phyloP scores from a whole-genome alignment of 2,888 invertebrate genomes.

The Dicranocentrus wangi region DNA sequence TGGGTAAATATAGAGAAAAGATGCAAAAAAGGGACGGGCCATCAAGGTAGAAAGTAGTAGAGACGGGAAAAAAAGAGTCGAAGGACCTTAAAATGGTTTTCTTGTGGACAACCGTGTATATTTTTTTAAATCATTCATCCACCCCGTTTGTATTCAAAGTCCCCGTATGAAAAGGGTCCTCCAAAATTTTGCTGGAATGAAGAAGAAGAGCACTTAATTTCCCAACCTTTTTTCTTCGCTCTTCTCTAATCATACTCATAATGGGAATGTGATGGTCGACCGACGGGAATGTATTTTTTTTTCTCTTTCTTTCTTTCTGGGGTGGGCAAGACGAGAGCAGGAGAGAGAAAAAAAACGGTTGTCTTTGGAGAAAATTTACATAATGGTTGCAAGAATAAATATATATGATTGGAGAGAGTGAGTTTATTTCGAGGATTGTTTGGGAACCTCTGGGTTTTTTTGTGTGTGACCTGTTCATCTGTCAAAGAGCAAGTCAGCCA shows the following conservation, averaged over 20 bases:
- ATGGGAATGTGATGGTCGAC: conserved; percentile 5
- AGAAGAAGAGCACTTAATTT: conserved; percentile 1
- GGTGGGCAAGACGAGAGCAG: background rate
- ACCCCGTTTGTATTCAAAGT: background rate
- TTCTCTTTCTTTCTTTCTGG: too few relatives aligned
- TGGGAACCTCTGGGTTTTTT: background rate
- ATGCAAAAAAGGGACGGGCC: conserved; percentile 49
- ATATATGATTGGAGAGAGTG: too few relatives aligned
- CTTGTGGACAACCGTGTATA: conserved; percentile 5
- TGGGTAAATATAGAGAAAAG: conserved; percentile 21
- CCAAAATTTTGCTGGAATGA: background rate
- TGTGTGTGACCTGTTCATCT: conserved; percentile 29
- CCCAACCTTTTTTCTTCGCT: background rate
- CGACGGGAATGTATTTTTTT: background rate
- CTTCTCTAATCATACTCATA: background rate
- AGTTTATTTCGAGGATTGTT: too few relatives aligned
- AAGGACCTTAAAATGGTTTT: background rate
- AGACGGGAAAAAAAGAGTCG: background rate
- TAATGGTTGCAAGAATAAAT: background rate
- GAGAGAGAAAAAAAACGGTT: conserved; percentile 8
- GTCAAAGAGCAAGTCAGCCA: conserved; percentile 8
- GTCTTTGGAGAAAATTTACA: conserved; percentile 9
- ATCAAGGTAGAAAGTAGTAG: background rate
- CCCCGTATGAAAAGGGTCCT: background rate
- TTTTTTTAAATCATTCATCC: background rate